Evolutionary conservation across 2,888 invertebrate species (phyloP), one percentile per base, ranked within the genome.

Genomic region (Saturnia pavonia): DNA sequence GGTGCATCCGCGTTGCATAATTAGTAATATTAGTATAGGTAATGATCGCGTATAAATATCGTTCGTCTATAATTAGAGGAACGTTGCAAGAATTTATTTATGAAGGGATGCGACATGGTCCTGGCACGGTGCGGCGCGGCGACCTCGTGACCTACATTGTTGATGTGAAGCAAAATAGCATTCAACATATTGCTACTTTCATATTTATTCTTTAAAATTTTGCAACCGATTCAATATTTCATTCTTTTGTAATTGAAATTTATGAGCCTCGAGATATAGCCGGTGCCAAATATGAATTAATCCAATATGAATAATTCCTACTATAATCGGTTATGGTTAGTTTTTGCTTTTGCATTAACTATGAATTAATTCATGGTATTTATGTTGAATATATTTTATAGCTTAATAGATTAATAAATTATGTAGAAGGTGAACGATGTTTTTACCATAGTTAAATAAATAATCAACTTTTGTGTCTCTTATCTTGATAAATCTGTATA

Each of bases 101-200:
- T 81, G 82, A 81, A 82, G 85, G 85, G 85, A 85, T 81, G 83
- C 81, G 82, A 78, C 76, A 80, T 69, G 72, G 80, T 85, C 83
- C 85, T 84, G 82, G 83, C 82, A 83, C 84, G 81, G 76, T 76
- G 82, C 84, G 82, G 83, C 82, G 83, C 84, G 81, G 76, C 76
- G 82, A 78, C 85, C 82, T 80, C 85, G 83, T 86, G 88, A 89
- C 89, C 89, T 85, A 88, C 81, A 85, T 89, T 79, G 74, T 80
- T 78, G 74, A 73, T 76, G 69, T 73, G 75, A 73, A 40, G 40
- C 63, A 19, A 65, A 40, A 65, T 40, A 65, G 14, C 63, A 40
- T 19, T 8, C 63, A 65, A 14, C 40, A 19, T 8, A 40, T 65
- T 65, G 25, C 25, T 57, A 25, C 25, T 22, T 25, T 57, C 57